phyloP scores from a whole-genome alignment of 2,888 invertebrate species.

The Epistrophe eligans region DNA sequence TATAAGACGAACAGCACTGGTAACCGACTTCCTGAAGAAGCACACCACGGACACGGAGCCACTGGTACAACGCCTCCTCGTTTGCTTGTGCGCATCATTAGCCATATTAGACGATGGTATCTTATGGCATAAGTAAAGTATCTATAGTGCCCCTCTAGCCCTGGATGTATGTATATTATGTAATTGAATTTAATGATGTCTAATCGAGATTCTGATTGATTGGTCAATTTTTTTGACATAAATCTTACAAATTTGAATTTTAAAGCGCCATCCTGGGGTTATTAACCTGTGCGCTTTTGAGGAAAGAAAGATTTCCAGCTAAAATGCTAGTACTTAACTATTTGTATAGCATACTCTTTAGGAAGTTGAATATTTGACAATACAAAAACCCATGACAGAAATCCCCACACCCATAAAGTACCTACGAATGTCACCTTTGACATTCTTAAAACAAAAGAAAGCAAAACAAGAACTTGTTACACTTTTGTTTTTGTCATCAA shows the following conservation, averaged over 20 bases:
- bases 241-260: constrained; percentile 46
- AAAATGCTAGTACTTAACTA: too few relatives aligned
- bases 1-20: constrained; percentile 24
- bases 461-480: constrained; percentile 64
- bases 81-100: constrained; percentile 57
- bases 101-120: constrained; percentile 30
- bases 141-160: constrained; percentile 3
- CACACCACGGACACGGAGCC: constrained; percentile 45
- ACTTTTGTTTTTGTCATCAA: constrained; percentile 57
- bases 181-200: constrained; percentile 77
- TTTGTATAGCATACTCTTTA: too few relatives aligned
- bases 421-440: constrained; percentile 39
- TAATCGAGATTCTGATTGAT: constrained; percentile 76
- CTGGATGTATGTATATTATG: constrained; percentile 22
- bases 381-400: neutral
- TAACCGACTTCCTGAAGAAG: constrained; percentile 69
- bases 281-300: constrained; percentile 38
- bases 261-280: constrained; percentile 40
- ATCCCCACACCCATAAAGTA: neutral
- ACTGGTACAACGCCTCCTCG: constrained; percentile 39
- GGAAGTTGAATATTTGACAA: neutral
- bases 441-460: constrained; percentile 48
- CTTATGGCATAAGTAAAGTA: constrained; percentile 22
- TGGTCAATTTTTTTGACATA: constrained; percentile 72
- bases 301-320: too few relatives aligned